These are phyloP conservation scores for Calyptomena viridis DNA, from an alignment of 2,113 vertebrate species.

Conservation along the genomic window DNA sequence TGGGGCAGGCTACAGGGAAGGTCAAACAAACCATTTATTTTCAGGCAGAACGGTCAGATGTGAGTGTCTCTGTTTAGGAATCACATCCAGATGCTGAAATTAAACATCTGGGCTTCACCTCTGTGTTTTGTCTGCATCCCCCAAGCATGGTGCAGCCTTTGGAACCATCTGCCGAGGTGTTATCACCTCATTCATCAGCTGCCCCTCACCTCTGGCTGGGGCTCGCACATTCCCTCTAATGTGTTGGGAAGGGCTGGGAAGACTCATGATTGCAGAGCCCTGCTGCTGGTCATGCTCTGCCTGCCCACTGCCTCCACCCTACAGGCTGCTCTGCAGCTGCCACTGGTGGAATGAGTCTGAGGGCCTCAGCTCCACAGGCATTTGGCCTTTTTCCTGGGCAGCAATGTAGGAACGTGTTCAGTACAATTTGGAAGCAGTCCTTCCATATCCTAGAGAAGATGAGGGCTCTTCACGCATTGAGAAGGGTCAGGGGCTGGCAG, in stretches of 20 bases:
- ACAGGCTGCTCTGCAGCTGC: background rate
- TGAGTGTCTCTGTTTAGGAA: conserved; percentile 48
- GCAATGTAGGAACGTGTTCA: accelerated
- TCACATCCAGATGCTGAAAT: conserved; percentile 66
- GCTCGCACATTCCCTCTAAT: background rate
- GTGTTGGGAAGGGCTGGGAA: background rate
- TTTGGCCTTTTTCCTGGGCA: background rate
- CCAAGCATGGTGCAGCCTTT: background rate
- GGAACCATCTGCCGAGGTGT: conserved; percentile 38
- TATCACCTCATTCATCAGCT: conserved; percentile 59
- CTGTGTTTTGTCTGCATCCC: conserved; percentile 23
- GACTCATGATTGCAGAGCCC: background rate
- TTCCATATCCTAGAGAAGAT: background rate
- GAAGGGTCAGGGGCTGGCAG: background rate
- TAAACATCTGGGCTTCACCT: conserved; percentile 63
- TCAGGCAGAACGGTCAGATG: conserved; percentile 27
- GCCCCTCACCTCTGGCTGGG: background rate
- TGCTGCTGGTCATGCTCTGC: background rate
- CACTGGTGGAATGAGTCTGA: background rate
- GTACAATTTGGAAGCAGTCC: background rate
- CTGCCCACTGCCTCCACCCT: background rate
- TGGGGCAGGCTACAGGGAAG: background rate
- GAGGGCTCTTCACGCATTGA: background rate
- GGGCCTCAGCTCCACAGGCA: background rate
- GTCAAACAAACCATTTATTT: conserved; percentile 60